Base-by-base conservation (phyloP, 2,797 vertebrate species). In the Rhincodon typus region DNA sequence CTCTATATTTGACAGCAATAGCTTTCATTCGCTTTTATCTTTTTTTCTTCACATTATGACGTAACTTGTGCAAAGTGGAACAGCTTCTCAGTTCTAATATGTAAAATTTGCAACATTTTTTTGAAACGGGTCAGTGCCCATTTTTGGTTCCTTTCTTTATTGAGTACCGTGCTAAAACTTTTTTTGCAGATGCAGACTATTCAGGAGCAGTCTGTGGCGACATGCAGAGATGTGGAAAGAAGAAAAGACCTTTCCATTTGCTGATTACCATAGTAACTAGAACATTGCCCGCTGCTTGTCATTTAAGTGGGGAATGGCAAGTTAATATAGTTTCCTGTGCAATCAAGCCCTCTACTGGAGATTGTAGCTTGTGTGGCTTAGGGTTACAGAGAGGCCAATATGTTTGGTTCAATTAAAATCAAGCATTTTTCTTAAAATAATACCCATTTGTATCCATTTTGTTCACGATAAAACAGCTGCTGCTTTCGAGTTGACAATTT, bases 41-140 rank as follows among this genome's bases (percentile, higher is more conserved):
- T 97, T 98, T 98, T 98, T 98, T 98, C 97, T 98, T 97, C 97
- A 95, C 98, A 98, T 98, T 98, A 98, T 99, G 98, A 98, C 98
- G 98, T 98, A 98, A 99, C 98, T 97, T 97, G 98, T 96, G 98
- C 98, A 98, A 98, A 98, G 98, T 98, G 98, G 97, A 98, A 97
- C 96, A 96, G 98, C 97, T 98, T 97, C 97, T 97, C 97, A 97
- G 97, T 98, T 98, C 98, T 97, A 97, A 98, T 98, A 97, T 98
- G 98, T 98, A 98, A 98, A 98, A 98, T 98, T 98, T 98, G 98
- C 98, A 98, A 98, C 98, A 98, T 98, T 98, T 98, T 97, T 98
- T 98, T 97, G 98, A 98, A 98, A 99, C 98, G 99, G 99, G 99
- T 99, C 99, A 99, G 97, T 99, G 99, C 98, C 98, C 99, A 99